These are phyloP conservation scores for Zoanthus solanderi DNA, from an alignment of 92 coral and sea anemone species.

Conservation along the genomic window DNA sequence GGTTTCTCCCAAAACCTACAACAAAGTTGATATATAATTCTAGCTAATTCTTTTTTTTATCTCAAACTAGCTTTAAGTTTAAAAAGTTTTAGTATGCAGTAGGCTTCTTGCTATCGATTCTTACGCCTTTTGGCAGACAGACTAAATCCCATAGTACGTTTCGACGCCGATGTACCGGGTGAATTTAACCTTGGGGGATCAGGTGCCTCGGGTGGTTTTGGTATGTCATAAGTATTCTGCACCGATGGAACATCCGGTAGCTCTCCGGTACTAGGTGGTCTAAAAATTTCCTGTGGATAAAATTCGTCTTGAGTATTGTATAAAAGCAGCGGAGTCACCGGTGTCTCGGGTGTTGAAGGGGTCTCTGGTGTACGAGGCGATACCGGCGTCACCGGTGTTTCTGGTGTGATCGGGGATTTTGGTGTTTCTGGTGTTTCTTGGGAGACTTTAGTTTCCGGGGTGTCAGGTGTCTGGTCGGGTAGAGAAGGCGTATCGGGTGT, in stretches of 20 bases:
- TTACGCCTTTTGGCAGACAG: constrained; percentile 15
- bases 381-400: constrained; percentile 80
- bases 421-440: constrained; percentile 81
- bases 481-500: constrained; percentile 72
- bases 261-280: constrained; percentile 74
- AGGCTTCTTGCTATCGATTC: background rate
- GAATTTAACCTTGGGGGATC: constrained; percentile 69
- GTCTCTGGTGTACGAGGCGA: constrained; percentile 87
- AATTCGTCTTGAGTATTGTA: constrained; percentile 59
- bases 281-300: constrained; percentile 73
- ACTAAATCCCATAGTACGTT: constrained; percentile 2
- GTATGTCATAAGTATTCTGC: constrained; percentile 78
- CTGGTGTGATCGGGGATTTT: constrained; percentile 75
- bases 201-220: constrained; percentile 74
- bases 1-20: too few relatives aligned
- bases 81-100: background rate
- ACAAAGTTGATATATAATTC: too few relatives aligned
- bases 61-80: too few relatives aligned
- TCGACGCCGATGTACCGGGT: constrained; percentile 35
- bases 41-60: too few relatives aligned
- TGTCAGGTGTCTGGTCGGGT: constrained; percentile 43
- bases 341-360: constrained; percentile 89
- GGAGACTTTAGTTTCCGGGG: constrained; percentile 72
- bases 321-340: constrained; percentile 77
- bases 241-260: constrained; percentile 75